These are phyloP conservation scores for Protobothrops flavoviridis DNA, from an alignment of 2,113 vertebrate genomes.

Conservation along the genomic window DNA sequence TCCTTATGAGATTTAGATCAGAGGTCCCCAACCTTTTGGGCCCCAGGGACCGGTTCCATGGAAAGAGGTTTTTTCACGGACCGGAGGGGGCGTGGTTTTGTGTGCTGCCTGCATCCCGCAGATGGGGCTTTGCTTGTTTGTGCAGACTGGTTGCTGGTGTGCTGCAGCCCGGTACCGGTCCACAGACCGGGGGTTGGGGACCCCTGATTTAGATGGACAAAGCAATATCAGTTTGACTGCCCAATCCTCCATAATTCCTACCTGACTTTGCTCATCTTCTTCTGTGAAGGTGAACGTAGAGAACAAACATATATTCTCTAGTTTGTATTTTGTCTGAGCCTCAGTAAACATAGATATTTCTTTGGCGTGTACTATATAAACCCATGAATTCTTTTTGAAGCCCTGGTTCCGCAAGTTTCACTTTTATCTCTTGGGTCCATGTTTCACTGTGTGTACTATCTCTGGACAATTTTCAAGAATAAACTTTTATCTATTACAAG, in stretches of 20 bases:
- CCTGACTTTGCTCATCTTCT: not conserved
- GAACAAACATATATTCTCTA: not conserved
- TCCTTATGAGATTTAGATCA: not conserved
- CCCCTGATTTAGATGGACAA: not conserved
- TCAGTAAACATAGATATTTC: not conserved
- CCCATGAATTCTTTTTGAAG: not conserved
- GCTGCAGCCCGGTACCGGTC: too few species aligned
- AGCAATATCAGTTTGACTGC: not conserved
- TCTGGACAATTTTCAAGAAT: not conserved
- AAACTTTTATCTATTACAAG: not conserved
- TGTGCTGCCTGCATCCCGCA: too few species aligned
- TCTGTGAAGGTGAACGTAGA: too few species aligned
- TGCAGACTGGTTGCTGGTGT: too few species aligned
- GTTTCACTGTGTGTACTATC: not conserved
- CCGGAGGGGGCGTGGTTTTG: too few species aligned
- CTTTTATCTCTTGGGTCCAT: not conserved
- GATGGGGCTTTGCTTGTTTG: too few species aligned
- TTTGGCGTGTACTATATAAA: not conserved
- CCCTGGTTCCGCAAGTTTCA: not conserved
- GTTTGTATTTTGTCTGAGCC: not conserved
- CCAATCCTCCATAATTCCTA: not conserved
- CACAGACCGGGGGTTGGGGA: too few species aligned
- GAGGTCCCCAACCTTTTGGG: too few species aligned
- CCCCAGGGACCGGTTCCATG: too few species aligned
- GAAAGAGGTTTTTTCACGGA: too few species aligned